These are phyloP conservation scores for Solenopsis fugax DNA, from an alignment of 1,140 invertebrate species.

Conservation along the genomic window DNA sequence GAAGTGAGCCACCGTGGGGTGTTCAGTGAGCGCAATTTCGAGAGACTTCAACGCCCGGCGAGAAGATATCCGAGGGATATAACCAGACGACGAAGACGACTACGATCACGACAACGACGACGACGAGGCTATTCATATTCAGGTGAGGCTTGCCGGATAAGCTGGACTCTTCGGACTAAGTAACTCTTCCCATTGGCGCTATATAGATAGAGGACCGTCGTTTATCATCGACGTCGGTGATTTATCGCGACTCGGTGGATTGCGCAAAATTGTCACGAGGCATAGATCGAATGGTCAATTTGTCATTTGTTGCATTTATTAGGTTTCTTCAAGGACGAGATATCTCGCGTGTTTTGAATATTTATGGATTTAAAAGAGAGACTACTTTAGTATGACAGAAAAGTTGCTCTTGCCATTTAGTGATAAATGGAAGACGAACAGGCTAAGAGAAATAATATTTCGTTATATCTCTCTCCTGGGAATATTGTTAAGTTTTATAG, in stretches of 20 bases:
- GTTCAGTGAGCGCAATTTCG: slow-evolving; percentile 77
- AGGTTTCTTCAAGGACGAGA: slow-evolving; percentile 1
- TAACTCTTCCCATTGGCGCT: slow-evolving; percentile 36
- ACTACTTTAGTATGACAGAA: slow-evolving; percentile 2
- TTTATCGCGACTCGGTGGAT: slow-evolving; percentile 30
- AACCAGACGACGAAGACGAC: slow-evolving; percentile 64
- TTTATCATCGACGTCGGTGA: slow-evolving; percentile 24
- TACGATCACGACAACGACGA: slow-evolving; percentile 61
- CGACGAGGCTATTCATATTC: slow-evolving; percentile 69
- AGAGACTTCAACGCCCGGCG: slow-evolving; percentile 80
- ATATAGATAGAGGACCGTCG: slow-evolving; percentile 18
- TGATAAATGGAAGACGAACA: slow-evolving; percentile 14
- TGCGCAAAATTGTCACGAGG: slow-evolving; percentile 2
- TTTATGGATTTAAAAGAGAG: slow-evolving; percentile 18
- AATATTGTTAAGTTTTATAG: neutral
- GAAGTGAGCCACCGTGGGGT: slow-evolving; percentile 72
- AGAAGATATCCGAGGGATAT: slow-evolving; percentile 74
- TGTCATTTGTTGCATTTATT: neutral
- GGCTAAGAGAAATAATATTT: neutral
- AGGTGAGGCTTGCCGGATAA: slow-evolving; percentile 71
- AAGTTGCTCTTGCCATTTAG: neutral
- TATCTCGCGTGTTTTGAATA: slow-evolving; percentile 20
- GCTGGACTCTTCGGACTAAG: slow-evolving; percentile 15
- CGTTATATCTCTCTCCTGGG: neutral
- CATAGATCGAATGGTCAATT: neutral